Conservation (phyloP, 2,113 vertebrate species). For the Pteropus alecto region DNA sequence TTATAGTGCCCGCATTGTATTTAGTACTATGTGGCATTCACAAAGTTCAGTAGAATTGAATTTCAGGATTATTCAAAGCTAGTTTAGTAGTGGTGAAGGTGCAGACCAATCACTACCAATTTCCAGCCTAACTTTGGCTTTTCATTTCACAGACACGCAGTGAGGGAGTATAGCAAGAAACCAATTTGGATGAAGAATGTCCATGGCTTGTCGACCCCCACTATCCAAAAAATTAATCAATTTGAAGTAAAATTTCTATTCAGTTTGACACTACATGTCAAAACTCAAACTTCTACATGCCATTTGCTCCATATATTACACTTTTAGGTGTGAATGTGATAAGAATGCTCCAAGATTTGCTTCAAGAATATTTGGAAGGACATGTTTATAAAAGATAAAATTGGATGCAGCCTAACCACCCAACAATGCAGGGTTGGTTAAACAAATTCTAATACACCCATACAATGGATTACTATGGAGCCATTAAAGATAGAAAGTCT, state of each 20-base stretch:
- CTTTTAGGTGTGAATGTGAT: neutral
- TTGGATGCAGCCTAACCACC: neutral
- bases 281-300: neutral
- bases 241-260: neutral
- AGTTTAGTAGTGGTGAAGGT: neutral
- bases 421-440: neutral
- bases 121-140: neutral
- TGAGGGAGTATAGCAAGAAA: neutral
- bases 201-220: neutral
- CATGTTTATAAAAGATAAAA: constrained; percentile 11
- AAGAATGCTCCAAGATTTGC: neutral
- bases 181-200: neutral
- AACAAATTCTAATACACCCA: neutral
- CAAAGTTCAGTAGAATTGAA: neutral
- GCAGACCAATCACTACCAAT: neutral
- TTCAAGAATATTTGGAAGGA: neutral
- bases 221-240: neutral
- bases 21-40: neutral
- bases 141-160: neutral
- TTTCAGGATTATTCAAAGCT: neutral
- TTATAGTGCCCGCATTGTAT: neutral
- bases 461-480: neutral
- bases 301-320: neutral
- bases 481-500: neutral
- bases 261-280: neutral